phyloP scores from a whole-genome alignment of 2,888 invertebrate species.

The Monoplex corrugatus region DNA sequence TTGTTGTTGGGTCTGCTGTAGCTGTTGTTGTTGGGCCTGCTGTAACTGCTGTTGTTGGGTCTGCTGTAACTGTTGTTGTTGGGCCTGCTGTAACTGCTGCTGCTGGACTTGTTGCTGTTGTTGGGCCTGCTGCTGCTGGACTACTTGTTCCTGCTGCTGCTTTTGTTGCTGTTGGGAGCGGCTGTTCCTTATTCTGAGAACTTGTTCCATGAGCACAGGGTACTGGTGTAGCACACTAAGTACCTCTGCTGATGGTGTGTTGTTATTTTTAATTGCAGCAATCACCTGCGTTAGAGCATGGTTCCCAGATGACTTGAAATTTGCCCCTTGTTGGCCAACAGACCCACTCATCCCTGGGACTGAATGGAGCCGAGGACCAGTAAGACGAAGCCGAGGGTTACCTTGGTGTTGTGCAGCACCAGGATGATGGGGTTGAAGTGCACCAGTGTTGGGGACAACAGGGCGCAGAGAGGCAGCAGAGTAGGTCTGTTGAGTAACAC shows the following conservation, averaged over 20 bases:
- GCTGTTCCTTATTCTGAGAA: constrained; percentile 89
- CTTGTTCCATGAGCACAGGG: constrained; percentile 97
- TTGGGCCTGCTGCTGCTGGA: constrained; percentile 64
- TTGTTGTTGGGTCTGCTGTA: constrained; percentile 60
- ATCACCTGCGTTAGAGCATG: constrained; percentile 86
- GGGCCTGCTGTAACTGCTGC: constrained; percentile 55
- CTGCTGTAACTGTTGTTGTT: constrained; percentile 61
- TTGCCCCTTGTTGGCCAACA: constrained; percentile 67
- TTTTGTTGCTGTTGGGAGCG: constrained; percentile 16
- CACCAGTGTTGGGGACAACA: background rate
- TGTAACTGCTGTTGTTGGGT: constrained; percentile 50
- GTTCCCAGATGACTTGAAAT: constrained; percentile 54
- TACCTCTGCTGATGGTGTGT: constrained; percentile 94
- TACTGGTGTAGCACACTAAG: constrained; percentile 94
- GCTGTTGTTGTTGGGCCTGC: constrained; percentile 60
- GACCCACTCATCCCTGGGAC: constrained; percentile 68
- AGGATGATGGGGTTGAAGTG: background rate
- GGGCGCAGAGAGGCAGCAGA: background rate
- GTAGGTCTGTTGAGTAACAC: constrained; percentile 59
- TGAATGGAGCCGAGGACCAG: constrained; percentile 56
- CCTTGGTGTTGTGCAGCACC: too few species aligned
- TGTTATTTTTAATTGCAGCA: constrained; percentile 93
- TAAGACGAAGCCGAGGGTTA: background rate
- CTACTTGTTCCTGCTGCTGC: background rate
- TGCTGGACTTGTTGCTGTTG: constrained; percentile 67